Percentiles rank a stretch among this genome's conserved stretches.
phyloP scores from a whole-genome alignment of 2,888 invertebrate genomes.

The Brachynemurus nebulosus region DNA sequence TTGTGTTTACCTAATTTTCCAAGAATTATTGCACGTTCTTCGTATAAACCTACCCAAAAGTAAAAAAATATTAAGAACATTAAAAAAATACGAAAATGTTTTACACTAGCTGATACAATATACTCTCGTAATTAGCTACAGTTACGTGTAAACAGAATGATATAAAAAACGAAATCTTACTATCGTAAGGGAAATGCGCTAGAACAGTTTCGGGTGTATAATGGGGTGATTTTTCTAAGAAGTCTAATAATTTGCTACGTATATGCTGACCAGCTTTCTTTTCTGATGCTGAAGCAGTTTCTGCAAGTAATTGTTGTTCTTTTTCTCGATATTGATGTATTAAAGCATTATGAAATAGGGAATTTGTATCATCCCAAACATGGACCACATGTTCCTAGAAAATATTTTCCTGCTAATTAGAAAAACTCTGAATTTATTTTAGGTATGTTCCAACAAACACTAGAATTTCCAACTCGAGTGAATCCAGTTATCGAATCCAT shows the following conservation, averaged over 20 bases:
- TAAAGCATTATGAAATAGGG: conserved; percentile 80
- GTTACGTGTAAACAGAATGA: too few relatives aligned
- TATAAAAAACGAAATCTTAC: too few relatives aligned
- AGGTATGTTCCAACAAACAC: too few relatives aligned
- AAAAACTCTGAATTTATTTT: too few relatives aligned
- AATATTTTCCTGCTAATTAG: too few relatives aligned
- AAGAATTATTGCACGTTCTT: conserved; percentile 88
- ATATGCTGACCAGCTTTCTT: conserved; percentile 38
- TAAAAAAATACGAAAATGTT: not conserved
- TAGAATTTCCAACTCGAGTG: too few relatives aligned
- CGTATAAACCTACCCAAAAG: conserved; percentile 61
- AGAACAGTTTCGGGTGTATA: conserved; percentile 81
- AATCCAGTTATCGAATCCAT: too few relatives aligned
- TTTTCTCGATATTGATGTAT: conserved; percentile 80
- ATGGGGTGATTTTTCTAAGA: conserved; percentile 64
- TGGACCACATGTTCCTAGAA: conserved; percentile 76
- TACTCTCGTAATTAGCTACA: conserved; percentile 3
- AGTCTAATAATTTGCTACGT: conserved; percentile 52
- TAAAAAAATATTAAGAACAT: conserved; percentile 6
- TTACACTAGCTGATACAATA: not conserved
- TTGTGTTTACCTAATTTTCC: conserved; percentile 85
- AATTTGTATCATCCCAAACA: conserved; percentile 74
- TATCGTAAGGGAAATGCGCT: conserved; percentile 71
- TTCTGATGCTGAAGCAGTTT: conserved; percentile 29
- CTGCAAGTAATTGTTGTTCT: conserved; percentile 26